Evolutionary conservation across 2,888 invertebrate genomes (phyloP), one percentile per base, ranked within the genome.

Genomic region (Leptogaster cylindrica): DNA sequence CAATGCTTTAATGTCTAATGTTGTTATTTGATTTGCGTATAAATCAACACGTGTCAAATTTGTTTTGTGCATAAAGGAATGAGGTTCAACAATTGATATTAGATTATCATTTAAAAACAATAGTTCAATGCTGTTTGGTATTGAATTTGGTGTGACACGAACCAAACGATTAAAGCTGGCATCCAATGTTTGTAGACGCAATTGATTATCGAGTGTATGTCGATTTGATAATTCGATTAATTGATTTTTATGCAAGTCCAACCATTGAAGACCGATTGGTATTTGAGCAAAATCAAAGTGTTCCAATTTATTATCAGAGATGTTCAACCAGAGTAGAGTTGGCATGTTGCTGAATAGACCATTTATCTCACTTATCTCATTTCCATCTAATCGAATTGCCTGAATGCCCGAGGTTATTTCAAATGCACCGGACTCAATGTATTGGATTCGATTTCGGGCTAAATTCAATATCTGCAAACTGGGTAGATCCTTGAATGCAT

Each of bases 21-120:
- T 90, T 76, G 90, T 89, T 77, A 95, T 91, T 81, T 92, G 91
- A 85, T 95, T 95, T 74, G 93, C 93, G 83, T 93, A 95, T 75
- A 95, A 86, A 84, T 95, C 95, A 75, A 94, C 95, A 75, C 94
- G 85, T 67, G 93, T 93, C 76, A 95, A 84, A 83, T 95, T 95
- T 73, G 86, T 86, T 84, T 95, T 95, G 81, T 90, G 90, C 79
- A 92, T 86, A 82, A 95, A 95, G 70, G 94, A 92, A 80, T 94
- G 92, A 51, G 93, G 89, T 80, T 93, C 93, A 71, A 95, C 91
- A 74, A 86, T 85, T 72, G 88, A 87, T 78, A 95, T 93, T 75
- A 89, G 85, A 84, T 95, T 95, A 83, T 95, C 92, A 82, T 94
- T 93, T 74, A 94, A 84, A 82, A 93, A 93, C 74, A 95, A 83